A percentile compares a stretch with the other conserved stretches of the same genome.
These are phyloP conservation scores for Marronus borbonicus DNA, from an alignment of 2,888 invertebrate genomes.

Conservation along the genomic window DNA sequence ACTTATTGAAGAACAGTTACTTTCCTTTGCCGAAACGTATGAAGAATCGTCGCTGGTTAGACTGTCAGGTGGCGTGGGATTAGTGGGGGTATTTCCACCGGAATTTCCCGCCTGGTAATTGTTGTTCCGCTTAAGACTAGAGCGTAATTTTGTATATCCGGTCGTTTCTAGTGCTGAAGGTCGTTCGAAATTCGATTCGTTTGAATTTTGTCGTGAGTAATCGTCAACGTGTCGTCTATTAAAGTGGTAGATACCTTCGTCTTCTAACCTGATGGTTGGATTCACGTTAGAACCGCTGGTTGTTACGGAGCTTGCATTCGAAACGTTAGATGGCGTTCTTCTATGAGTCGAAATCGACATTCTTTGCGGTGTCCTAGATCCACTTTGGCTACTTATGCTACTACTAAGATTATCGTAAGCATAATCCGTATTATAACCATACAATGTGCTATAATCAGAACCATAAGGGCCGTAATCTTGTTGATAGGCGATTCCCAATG, in stretches of 20 bases:
- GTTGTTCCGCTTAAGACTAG: conserved; percentile 84
- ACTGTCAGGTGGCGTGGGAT: conserved; percentile 89
- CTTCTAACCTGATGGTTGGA: conserved; percentile 77
- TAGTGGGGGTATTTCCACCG: conserved; percentile 78
- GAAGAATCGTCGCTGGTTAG: conserved; percentile 90
- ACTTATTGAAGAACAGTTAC: conserved; percentile 76
- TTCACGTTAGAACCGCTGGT: conserved; percentile 76
- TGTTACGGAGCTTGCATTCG: conserved; percentile 74
- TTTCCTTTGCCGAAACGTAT: conserved; percentile 89
- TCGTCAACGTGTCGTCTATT: conserved; percentile 28
- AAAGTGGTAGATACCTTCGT: conserved; percentile 49
- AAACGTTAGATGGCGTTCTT: conserved; percentile 85
- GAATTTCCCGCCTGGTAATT: conserved; percentile 54
- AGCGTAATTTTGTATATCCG: conserved; percentile 79
- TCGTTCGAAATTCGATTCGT: conserved; percentile 73
- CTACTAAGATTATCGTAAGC: conserved; percentile 76
- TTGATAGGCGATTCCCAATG: conserved; percentile 62
- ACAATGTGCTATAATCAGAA: conserved; percentile 68
- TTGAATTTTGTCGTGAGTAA: conserved; percentile 70
- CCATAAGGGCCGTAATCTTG: conserved; percentile 65
- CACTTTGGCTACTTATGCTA: conserved; percentile 70
- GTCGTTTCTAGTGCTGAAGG: conserved; percentile 79
- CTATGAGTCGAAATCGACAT: conserved; percentile 75
- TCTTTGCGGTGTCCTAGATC: conserved; percentile 69
- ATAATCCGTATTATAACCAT: conserved; percentile 70